Evolutionary conservation across 2,797 vertebrate genomes (phyloP).

Genomic region (Denticeps clupeoides): DNA sequence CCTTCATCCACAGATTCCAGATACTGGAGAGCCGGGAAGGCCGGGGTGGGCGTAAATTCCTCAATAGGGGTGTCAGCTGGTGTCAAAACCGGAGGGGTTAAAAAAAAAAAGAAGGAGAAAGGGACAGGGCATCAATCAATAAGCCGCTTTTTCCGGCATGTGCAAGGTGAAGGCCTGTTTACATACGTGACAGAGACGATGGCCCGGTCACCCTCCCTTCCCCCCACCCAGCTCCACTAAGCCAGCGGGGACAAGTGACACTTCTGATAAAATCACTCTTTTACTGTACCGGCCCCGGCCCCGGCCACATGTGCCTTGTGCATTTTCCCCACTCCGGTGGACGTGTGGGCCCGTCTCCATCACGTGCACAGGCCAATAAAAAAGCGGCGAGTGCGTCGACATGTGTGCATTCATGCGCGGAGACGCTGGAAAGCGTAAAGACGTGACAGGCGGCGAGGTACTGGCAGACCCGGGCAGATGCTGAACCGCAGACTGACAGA

Average conservation of each 20-base stretch:
- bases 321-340: too few species aligned
- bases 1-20: slow-evolving; percentile 97
- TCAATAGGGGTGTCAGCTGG: slow-evolving; percentile 93
- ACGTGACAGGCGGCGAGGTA: not conserved
- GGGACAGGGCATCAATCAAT: too few species aligned
- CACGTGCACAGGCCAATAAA: not conserved
- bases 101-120: too few species aligned
- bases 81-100: too few species aligned
- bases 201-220: not conserved
- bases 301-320: too few species aligned
- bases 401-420: slow-evolving; percentile 20
- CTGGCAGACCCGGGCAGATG: not conserved
- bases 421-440: not conserved
- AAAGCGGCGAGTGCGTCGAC: slow-evolving; percentile 25
- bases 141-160: too few species aligned
- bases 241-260: slow-evolving; percentile 48
- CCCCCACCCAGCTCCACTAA: slow-evolving; percentile 24
- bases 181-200: too few species aligned
- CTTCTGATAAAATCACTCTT: slow-evolving; percentile 45
- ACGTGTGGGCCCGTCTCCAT: too few species aligned
- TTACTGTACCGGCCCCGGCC: too few species aligned
- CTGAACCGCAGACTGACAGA: not conserved
- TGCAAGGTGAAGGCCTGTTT: too few species aligned
- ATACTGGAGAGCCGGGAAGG: slow-evolving; percentile 94
- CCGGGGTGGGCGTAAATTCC: slow-evolving; percentile 92